Evolutionary conservation across 1,140 invertebrate genomes (phyloP).

Genomic region (Pseudomyrmex pallidus): DNA sequence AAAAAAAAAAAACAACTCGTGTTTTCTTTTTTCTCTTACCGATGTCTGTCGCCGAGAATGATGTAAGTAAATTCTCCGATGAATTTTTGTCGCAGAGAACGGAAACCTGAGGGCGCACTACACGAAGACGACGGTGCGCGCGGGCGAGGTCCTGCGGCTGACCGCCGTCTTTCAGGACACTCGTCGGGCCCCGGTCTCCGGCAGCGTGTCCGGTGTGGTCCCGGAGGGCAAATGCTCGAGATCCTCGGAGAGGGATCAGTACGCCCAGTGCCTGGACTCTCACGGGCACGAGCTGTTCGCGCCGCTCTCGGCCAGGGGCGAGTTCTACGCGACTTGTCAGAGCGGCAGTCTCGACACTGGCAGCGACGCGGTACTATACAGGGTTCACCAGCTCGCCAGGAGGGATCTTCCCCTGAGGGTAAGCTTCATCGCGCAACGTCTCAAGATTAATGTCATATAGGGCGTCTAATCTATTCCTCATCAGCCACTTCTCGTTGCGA

Average conservation of each 20-base stretch:
- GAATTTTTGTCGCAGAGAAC: constrained; percentile 78
- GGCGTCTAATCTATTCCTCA: neutral
- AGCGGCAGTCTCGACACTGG: constrained; percentile 82
- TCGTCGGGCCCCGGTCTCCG: constrained; percentile 76
- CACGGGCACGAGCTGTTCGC: constrained; percentile 83
- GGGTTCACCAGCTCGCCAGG: constrained; percentile 82
- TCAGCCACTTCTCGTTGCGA: neutral
- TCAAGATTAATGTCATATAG: constrained; percentile 8
- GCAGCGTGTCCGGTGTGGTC: constrained; percentile 74
- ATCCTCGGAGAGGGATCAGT: constrained; percentile 83
- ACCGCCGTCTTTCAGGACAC: constrained; percentile 85
- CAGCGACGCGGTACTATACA: constrained; percentile 82
- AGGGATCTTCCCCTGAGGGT: constrained; percentile 82
- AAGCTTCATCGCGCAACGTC: constrained; percentile 20
- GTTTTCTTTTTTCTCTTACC: neutral
- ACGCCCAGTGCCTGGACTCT: constrained; percentile 85
- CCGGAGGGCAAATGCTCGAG: constrained; percentile 82
- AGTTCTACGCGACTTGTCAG: constrained; percentile 84
- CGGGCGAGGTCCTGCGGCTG: constrained; percentile 83
- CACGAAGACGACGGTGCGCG: constrained; percentile 83
- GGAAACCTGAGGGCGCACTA: constrained; percentile 83
- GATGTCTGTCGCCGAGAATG: neutral
- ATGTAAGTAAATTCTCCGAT: neutral
- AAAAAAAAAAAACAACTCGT: neutral
- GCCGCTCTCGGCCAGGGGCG: constrained; percentile 80